Percentiles rank a stretch among this genome's conserved stretches.
Conservation (phyloP, 2,888 invertebrate species). For the Cremastinae sp. region DNA sequence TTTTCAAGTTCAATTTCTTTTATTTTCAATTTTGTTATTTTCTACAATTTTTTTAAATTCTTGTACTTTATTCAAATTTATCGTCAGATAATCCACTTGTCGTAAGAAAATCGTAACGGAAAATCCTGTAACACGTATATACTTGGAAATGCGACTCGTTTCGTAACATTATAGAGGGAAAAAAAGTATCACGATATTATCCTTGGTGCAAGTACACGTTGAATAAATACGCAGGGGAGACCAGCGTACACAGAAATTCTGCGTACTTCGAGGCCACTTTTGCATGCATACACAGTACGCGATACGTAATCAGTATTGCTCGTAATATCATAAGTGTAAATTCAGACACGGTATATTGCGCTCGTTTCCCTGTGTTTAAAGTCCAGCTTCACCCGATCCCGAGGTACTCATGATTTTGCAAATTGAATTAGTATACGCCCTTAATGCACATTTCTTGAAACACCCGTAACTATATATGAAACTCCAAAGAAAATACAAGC, state of each 20-base stretch:
- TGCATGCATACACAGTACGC: conserved; percentile 5
- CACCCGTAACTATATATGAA: too few species aligned
- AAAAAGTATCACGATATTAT: conserved; percentile 37
- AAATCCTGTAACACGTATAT: conserved; percentile 47
- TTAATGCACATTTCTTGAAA: not conserved
- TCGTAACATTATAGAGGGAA: conserved; percentile 43
- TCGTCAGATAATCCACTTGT: too few species aligned
- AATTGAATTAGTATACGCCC: conserved; percentile 19
- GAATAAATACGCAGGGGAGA: not conserved
- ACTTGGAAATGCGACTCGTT: conserved; percentile 47
- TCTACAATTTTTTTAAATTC: too few species aligned
- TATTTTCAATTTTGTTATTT: too few species aligned
- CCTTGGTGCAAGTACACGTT: conserved; percentile 6
- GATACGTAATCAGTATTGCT: conserved; percentile 44
- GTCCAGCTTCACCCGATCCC: conserved; percentile 21
- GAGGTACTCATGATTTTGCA: conserved; percentile 12
- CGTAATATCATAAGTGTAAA: conserved; percentile 47
- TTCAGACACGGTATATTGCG: conserved; percentile 4
- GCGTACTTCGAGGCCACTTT: conserved; percentile 25
- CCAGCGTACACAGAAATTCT: conserved; percentile 12
- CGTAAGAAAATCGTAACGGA: conserved; percentile 50
- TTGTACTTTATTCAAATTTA: too few species aligned
- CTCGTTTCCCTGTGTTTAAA: conserved; percentile 51
- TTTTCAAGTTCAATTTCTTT: too few species aligned
- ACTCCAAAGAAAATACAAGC: too few species aligned